phyloP scores from a whole-genome alignment of 2,797 vertebrate genomes.

The Gymnocypris eckloni region DNA sequence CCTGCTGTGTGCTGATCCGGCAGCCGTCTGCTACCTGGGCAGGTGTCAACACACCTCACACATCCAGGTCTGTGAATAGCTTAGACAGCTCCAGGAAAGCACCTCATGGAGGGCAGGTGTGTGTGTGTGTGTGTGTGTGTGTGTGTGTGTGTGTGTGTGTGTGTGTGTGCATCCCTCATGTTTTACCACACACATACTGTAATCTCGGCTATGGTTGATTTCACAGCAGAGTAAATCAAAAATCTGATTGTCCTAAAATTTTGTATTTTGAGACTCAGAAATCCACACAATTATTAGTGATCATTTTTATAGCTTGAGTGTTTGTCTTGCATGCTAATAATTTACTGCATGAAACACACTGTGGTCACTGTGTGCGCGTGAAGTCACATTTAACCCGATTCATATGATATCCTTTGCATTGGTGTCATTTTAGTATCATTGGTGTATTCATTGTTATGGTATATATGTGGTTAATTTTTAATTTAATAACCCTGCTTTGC shows the following conservation, averaged over 20 bases:
- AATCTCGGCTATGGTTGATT: not conserved
- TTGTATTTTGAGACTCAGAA: not conserved
- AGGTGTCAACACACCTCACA: conserved; percentile 22
- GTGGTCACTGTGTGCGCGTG: not conserved
- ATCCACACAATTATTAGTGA: too few species aligned
- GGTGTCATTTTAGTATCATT: not conserved
- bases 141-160: too few species aligned
- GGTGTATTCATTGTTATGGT: not conserved
- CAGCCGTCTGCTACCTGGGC: conserved; percentile 24
- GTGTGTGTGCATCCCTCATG: not conserved
- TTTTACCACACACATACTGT: not conserved
- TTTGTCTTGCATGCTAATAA: not conserved
- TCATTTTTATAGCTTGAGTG: not conserved
- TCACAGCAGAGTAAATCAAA: not conserved
- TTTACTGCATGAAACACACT: not conserved
- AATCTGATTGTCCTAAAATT: not conserved
- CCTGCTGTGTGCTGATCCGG: conserved; percentile 20
- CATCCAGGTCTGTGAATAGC: not conserved
- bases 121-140: too few species aligned
- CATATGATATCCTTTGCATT: not conserved
- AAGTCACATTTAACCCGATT: not conserved
- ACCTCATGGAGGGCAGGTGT: too few species aligned
- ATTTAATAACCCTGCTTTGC: not conserved
- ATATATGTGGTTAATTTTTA: not conserved
- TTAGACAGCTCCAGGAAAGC: too few species aligned